phyloP scores from a whole-genome alignment of 2,797 vertebrate species.

The Squalus acanthias region DNA sequence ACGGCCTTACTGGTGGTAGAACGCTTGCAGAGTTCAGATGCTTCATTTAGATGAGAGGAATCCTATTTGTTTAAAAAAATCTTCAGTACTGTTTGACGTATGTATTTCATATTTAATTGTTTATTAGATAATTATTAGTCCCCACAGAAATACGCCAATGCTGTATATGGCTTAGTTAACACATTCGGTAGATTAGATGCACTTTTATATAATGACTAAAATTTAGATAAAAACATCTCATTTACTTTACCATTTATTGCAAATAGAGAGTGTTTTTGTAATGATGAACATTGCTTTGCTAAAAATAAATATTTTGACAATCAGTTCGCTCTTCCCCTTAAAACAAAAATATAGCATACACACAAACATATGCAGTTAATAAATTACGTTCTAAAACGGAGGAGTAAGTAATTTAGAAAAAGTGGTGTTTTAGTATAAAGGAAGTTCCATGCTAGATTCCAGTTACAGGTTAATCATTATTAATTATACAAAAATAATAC shows the following conservation, averaged over 20 bases:
- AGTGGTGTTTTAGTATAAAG: neutral
- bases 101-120: neutral
- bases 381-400: neutral
- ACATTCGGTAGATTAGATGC: neutral
- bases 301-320: neutral
- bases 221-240: neutral
- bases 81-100: neutral
- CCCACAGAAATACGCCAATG: neutral
- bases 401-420: neutral
- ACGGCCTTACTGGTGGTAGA: neutral
- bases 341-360: neutral
- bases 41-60: neutral
- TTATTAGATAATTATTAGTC: neutral
- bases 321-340: neutral
- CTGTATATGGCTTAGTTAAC: neutral
- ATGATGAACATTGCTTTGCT: neutral
- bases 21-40: neutral
- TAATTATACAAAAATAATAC: neutral
- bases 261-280: neutral
- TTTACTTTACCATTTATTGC: neutral
- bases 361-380: neutral
- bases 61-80: neutral
- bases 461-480: neutral
- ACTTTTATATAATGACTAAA: neutral
- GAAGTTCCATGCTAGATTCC: too few species aligned